phyloP scores from a whole-genome alignment of 2,888 invertebrate genomes.

The Drosophila trichaetosa region DNA sequence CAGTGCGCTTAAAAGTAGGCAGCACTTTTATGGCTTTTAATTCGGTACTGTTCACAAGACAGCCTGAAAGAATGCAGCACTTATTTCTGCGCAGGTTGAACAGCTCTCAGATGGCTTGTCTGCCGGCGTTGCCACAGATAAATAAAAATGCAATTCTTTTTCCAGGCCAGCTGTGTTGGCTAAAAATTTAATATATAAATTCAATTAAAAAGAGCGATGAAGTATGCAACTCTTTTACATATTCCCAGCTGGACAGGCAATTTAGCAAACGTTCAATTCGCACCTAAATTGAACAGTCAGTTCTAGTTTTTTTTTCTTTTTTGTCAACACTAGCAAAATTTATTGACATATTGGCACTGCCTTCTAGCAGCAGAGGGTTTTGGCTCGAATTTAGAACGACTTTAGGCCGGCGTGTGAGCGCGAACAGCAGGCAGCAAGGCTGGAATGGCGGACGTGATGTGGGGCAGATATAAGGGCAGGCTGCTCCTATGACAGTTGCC shows the following conservation, averaged over 20 bases:
- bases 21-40: not conserved
- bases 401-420: constrained; percentile 60
- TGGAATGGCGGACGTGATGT: not conserved
- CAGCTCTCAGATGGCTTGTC: not conserved
- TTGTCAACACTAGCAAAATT: constrained; percentile 43
- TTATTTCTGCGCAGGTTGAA: not conserved
- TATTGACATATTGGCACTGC: constrained; percentile 70
- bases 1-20: constrained; percentile 7
- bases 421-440: constrained; percentile 53
- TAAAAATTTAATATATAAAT: not conserved
- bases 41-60: not conserved
- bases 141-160: not conserved
- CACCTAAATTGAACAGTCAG: constrained; percentile 74
- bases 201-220: constrained; percentile 17
- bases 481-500: constrained; percentile 15
- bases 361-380: constrained; percentile 39
- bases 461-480: not conserved
- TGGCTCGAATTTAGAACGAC: constrained; percentile 40
- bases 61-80: not conserved
- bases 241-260: constrained; percentile 41
- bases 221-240: constrained; percentile 37
- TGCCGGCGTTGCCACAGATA: not conserved
- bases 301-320: constrained; percentile 26
- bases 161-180: not conserved
- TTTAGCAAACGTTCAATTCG: constrained; percentile 37